phyloP scores from a whole-genome alignment of 2,888 invertebrate genomes.

The Aphidoletes aphidimyza region DNA sequence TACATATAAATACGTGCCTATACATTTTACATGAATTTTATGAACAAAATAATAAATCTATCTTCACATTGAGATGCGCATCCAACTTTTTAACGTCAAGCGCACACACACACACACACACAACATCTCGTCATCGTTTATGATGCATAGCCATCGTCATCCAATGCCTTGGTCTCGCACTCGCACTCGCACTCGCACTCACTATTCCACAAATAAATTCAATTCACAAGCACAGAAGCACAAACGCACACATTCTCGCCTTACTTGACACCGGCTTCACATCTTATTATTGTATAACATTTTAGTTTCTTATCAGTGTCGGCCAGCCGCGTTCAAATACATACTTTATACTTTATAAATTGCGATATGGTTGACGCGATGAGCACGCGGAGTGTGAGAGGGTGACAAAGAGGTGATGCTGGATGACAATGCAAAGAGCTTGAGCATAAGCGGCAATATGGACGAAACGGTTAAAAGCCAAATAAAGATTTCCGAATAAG shows the following conservation, averaged over 20 bases:
- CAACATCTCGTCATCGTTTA: neutral
- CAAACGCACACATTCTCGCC: neutral
- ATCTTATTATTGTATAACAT: conserved; percentile 48
- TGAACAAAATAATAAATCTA: conserved; percentile 48
- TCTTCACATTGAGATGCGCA: neutral
- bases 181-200: neutral
- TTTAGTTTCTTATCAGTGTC: conserved; percentile 54
- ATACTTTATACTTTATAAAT: conserved; percentile 41
- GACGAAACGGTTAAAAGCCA: conserved; percentile 39
- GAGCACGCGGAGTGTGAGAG: neutral
- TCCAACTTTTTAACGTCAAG: conserved; percentile 35
- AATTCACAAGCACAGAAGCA: neutral
- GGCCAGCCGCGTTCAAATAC: conserved; percentile 52
- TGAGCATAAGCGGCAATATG: conserved; percentile 43
- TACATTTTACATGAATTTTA: conserved; percentile 3
- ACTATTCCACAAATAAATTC: conserved; percentile 23
- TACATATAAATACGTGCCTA: neutral
- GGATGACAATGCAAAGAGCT: conserved; percentile 33
- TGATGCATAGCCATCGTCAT: conserved; percentile 20
- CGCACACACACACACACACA: neutral
- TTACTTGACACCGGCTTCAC: neutral
- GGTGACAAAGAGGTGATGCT: neutral
- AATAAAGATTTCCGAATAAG: conserved; percentile 49
- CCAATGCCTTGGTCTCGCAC: neutral
- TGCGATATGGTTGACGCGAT: conserved; percentile 26